Evolutionary conservation across 92 coral and sea anemone genomes (phyloP), one percentile per base, ranked within the genome.

Genomic region (Epizoanthus stellaris): DNA sequence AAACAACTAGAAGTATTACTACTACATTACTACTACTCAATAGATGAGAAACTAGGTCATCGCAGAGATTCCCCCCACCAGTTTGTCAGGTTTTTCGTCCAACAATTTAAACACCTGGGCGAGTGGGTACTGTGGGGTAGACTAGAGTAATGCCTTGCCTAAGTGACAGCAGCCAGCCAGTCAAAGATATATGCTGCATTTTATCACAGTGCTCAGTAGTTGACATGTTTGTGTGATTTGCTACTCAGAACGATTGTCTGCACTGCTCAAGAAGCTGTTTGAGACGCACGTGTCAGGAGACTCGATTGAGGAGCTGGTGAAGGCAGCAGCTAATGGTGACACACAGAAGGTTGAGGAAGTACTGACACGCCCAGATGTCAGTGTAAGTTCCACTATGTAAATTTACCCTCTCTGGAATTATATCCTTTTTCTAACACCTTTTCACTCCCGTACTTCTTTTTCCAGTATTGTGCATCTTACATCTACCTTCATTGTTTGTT

Each of bases 231-330:
- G 30, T 39, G 20, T 77, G 30, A 66, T 5, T 71, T 42, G n/a
- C 42, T 59, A 43, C 39, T 30, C 82, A 89, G 98, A 96, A 82
- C 94, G 99, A 62, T 71, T 96, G 74, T 93, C 98, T 23, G 98
- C 98, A 49, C 87, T 96, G 9, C 91, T 96, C 72, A 96, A 96
- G 97, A 96, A 96, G 80, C 87, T 96, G 52, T 96, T 96, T 84
- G 99, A 96, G 77, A 94, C 98, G 5, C 99, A 96, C 40, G 96
- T 96, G 17, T 94, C 99, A 0, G 98, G 97, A n/a, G 99, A 96
- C 88, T 74, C 98, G 0, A 97, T 96, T 1, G 99, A 96, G 70
- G 99, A 96, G 56, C 97, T 96, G 25, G 99, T 96, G 12, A 96
- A 96, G 76, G 98, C 99, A 49, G 99, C 99, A 3, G 99, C 99